Evolutionary conservation across 1,140 invertebrate species (phyloP), one percentile per base, ranked within the genome.

Genomic region (Hycleus cichorii): DNA sequence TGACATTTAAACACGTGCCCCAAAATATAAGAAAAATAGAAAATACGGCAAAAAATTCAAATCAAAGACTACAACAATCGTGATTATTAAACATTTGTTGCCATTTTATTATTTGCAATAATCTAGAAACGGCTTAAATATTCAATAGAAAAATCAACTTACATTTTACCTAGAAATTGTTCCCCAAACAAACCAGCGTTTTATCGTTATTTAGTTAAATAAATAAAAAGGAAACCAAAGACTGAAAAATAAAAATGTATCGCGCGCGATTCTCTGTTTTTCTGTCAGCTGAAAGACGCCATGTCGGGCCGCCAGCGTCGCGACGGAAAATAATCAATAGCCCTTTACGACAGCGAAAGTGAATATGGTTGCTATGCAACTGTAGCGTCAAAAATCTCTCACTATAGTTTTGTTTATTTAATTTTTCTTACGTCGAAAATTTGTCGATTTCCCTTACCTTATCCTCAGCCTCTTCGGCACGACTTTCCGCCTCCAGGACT

Each of bases 401-500:
- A 6, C 9, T 42, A 4, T 42, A 42, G 10, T 42, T 42, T 10
- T 42, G 9, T 11, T 42, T 42, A n/a, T n/a, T 42, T 42, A 18
- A 18, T 18, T 18, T 18, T 1, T 18, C 12, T 42, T 10, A 2
- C 5, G 11, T 9, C 9, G 40, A 8, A 39, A 18, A 18, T 32
- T 1, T 3, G 32, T 1, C 32, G 44, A 45, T 53, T 53, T 26
- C 9, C 39, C 76, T 83, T 83, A 93, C 91, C 88, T 93, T 93
- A 77, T 92, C 89, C 76, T 93, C 90, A 51, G 91, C 91, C 76
- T 93, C 90, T 70, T 92, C 90, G 39, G 90, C 91, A 66, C 91
- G 81, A 62, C 87, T 85, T 77, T 95, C 91, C 58, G 91, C 91
- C 76, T 93, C 90, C 72, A 92, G 80, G 68, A 93, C 90, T 64